Base-by-base conservation (phyloP, 2,888 invertebrate genomes). In the Slavum lentiscoides region DNA sequence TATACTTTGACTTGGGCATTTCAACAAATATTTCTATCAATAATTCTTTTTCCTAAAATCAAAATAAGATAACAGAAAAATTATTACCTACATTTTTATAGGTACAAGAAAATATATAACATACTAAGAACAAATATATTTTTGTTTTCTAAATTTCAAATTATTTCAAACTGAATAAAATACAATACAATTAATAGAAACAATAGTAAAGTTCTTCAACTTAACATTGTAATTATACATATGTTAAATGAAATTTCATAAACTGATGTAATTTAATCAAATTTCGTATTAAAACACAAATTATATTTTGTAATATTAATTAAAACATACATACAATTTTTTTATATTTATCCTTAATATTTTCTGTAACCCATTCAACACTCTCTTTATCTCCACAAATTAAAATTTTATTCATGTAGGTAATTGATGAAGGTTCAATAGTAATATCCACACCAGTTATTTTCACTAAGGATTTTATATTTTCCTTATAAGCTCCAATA, bases 1-100 rank as follows among this genome's bases (percentile, higher is more conserved):
- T 96, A 88, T 99, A 98, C 88, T 99, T 98, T 23, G 94, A 91
- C 87, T 97, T 97, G 61, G 93, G 92, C 84, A 98, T 97, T 87
- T 98, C 97, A 73, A 98, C 96, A 70, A 75, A 75, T n/a, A 82
- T 67, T n/a, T 68, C 74, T 3, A 72, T 69, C 13, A 72, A 30
- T 30, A 30, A 72, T 64, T 72, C 72, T 58, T 80, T 72, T 72
- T 80, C 80, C 80, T 80, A 21, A 0, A 69, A 59, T 43, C 43
- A 67, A 68, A 76, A 59, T 49, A 19, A 49, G 1, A 15, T 1
- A 49, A 13, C 0, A 13, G 15, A 49, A 49, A 13, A 49, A 13
- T 49, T 3, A 13, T 49, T 49, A 49, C 11, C 3, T 49, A 11
- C 3, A 13, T 49, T 49, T 13, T 49, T 13, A 11, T 49, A 49